These are phyloP conservation scores for Florisuga fusca DNA, from an alignment of 2,797 vertebrate species.

Conservation along the genomic window DNA sequence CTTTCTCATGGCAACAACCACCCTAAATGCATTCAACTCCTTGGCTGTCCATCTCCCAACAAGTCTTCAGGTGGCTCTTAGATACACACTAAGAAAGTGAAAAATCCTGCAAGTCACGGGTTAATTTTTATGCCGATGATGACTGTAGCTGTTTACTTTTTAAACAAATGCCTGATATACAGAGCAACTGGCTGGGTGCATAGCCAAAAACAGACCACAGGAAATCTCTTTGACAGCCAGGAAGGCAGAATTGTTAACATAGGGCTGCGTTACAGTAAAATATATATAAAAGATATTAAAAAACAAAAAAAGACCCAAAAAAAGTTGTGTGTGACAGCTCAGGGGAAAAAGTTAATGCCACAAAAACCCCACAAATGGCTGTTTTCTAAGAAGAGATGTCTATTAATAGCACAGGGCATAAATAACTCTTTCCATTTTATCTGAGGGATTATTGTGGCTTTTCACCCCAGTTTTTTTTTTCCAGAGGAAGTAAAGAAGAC, in stretches of 20 bases:
- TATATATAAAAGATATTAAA: not conserved
- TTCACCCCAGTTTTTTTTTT: not conserved
- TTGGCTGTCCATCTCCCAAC: not conserved
- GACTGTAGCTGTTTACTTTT: slow-evolving; percentile 30
- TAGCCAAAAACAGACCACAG: slow-evolving; percentile 37
- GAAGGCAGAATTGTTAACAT: slow-evolving; percentile 31
- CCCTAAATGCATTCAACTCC: not conserved
- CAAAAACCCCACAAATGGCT: not conserved
- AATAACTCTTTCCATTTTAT: slow-evolving; percentile 59
- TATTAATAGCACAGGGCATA: slow-evolving; percentile 54
- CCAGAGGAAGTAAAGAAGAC: slow-evolving; percentile 12
- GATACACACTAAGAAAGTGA: not conserved
- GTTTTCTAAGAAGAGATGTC: slow-evolving; percentile 55
- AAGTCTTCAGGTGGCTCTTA: not conserved
- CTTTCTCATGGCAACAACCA: not conserved
- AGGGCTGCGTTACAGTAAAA: not conserved
- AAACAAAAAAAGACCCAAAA: no score
- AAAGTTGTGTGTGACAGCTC: not conserved
- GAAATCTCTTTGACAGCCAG: slow-evolving; percentile 48
- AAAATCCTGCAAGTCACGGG: fast-evolving
- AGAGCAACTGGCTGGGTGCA: not conserved
- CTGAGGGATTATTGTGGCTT: slow-evolving; percentile 46
- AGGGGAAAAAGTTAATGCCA: not conserved
- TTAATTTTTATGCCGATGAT: not conserved
- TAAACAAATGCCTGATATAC: slow-evolving; percentile 23